Evolutionary conservation across 2,888 invertebrate species (phyloP), one percentile per base, ranked within the genome.

Genomic region (Idaea dimidiata): DNA sequence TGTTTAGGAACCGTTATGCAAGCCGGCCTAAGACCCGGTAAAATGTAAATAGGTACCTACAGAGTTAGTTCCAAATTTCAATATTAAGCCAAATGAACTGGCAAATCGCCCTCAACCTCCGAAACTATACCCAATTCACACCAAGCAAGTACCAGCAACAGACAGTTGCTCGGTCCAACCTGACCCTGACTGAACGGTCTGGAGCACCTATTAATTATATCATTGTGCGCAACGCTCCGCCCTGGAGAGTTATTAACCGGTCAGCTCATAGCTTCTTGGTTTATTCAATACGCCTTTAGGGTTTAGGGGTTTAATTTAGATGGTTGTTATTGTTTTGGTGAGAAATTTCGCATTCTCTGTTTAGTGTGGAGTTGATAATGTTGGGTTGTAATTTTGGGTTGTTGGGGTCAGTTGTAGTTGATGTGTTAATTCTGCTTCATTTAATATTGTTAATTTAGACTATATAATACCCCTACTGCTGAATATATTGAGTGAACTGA

Each of bases 131-230:
- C 43, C 43, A 43, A 43, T 43, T 43, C 43, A 43, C 43, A 43
- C 43, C 14, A 10, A 43, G 43, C 43, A 43, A 43, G 43, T 43
- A n/a, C n/a, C n/a, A 2, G 43, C 10, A 8, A 43, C 10, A 14
- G 43, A 43, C 43, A 43, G 43, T 43, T 43, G 58, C 61, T 66
- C 62, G 64, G 66, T 67, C 65, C 70, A 70, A 70, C 66, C 66
- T 64, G 65, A 69, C 71, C 43, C 59, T 8, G 43, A 32, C 43
- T 14, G 10, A 43, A 43, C 43, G 43, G 84, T 82, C 85, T 86
- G 84, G 83, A 89, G 89, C 83, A 85, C 88, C 91, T 90, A 91
- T 91, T 91, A 91, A 91, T 91, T 90, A 91, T 88, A 87, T 84
- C 87, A 88, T 89, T 91, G 90, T 91, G 78, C 79, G 72, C 71